These are phyloP conservation scores for Peromyscus eremicus DNA, from an alignment of 2,797 vertebrate species.

Conservation along the genomic window DNA sequence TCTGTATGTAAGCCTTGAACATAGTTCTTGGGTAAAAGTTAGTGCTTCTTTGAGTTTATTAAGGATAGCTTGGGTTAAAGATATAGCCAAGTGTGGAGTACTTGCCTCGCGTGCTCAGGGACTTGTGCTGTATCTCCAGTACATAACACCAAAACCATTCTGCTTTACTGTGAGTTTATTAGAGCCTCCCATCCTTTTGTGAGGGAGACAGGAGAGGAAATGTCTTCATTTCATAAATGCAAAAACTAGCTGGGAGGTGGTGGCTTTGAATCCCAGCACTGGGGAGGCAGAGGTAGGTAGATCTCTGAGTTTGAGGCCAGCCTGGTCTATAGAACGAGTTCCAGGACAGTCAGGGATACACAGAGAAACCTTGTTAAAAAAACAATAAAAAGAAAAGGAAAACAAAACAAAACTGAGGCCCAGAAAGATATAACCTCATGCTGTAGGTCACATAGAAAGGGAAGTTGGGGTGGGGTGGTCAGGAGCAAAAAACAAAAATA, in stretches of 20 bases:
- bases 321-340: neutral
- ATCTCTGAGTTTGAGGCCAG: neutral
- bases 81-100: neutral
- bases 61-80: neutral
- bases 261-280: neutral
- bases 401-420: neutral
- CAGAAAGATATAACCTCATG: neutral
- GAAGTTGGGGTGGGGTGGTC: neutral
- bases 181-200: neutral
- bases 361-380: neutral
- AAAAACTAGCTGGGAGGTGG: neutral
- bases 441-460: neutral
- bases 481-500: neutral
- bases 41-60: neutral
- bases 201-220: neutral
- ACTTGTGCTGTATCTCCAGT: neutral
- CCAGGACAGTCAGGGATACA: neutral
- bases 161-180: neutral
- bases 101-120: neutral
- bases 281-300: neutral
- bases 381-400: neutral
- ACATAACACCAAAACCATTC: neutral
- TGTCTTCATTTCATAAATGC: slow-evolving; percentile 47
- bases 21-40: neutral
- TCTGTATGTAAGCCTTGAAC: slow-evolving; percentile 5